A percentile compares a stretch with the other conserved stretches of the same genome.
These are phyloP conservation scores for Nudaria mundana DNA, from an alignment of 2,888 invertebrate genomes.

Conservation along the genomic window DNA sequence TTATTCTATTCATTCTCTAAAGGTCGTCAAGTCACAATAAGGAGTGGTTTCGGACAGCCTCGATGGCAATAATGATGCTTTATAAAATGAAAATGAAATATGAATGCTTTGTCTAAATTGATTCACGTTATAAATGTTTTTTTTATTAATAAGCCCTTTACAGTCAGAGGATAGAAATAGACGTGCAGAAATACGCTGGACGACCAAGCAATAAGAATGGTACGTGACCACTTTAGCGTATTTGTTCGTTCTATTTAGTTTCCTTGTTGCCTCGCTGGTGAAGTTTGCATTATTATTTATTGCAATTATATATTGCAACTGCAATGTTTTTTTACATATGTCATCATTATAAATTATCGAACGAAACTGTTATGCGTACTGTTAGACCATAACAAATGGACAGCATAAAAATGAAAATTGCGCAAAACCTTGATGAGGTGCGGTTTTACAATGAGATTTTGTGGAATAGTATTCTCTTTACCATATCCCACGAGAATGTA, in stretches of 20 bases:
- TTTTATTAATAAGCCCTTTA: not conserved
- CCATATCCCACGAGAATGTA: no score
- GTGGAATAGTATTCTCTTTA: no score
- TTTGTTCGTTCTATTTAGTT: constrained; percentile 18
- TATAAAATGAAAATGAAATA: not conserved
- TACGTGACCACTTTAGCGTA: constrained; percentile 24
- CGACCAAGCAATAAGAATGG: constrained; percentile 22
- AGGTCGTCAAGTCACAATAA: no score
- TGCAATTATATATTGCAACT: no score
- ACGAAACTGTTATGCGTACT: no score
- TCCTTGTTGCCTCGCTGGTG: constrained; percentile 14
- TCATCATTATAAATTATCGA: no score
- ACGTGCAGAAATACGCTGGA: constrained; percentile 7
- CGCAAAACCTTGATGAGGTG: no score
- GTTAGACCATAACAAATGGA: no score
- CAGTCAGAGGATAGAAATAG: constrained; percentile 3
- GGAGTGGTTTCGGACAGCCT: not conserved
- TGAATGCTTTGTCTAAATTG: constrained; percentile 2
- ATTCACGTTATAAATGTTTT: not conserved
- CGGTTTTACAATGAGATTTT: no score
- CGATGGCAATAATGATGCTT: not conserved
- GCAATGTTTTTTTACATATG: no score
- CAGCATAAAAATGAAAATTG: no score
- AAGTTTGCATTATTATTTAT: no score
- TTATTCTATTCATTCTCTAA: not conserved